Base-by-base conservation (phyloP, 2,113 vertebrate species). In the Ctenodactylus gundi region DNA sequence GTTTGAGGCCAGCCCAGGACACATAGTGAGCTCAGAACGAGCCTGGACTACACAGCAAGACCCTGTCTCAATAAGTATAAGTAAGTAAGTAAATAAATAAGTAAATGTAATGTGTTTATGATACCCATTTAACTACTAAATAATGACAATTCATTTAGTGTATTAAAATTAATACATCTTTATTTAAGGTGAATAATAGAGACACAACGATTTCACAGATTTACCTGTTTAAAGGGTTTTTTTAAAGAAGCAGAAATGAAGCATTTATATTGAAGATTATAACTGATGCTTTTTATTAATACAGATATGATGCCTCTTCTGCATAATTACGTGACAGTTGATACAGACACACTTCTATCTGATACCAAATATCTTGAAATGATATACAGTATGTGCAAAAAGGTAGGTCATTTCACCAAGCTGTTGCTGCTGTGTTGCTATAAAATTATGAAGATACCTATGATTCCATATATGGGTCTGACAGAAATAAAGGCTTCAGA, bases 341-440 rank as follows among this genome's bases (percentile, higher is more conserved):
- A 99, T 97, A 99, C 99, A 87, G 99, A 99, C 95, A 99, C 99
- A 0, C 99, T 99, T 95, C 96, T 99, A 36, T 99, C 99, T 70
- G 99, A 99, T 97, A 99, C 99, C 93, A 99, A 99, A 97, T 99
- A 99, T 92, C 98, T 99, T 98, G 99, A 99, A 98, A 99, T 99
- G 97, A 99, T 99, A 97, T 99, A 99, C 97, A 99, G 98, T 98
- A 99, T 99, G 99, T 99, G 99, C 98, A 99, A 99, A 98, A 99
- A 99, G 99, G 99, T 99, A 98, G 89, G 97, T 96, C 80, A 55
- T 49, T 93, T 91, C 18, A 55, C 1, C n/a, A 92, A n/a, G 72
- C 70, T 88, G 41, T 88, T 8, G 72, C 23, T 34, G 73, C 7
- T 5, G 51, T 94, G 51, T 3, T 90, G 2, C 18, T 91, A 31